Evolutionary conservation across 1,140 invertebrate genomes (phyloP).

Genomic region (Drosophila bifasciata): DNA sequence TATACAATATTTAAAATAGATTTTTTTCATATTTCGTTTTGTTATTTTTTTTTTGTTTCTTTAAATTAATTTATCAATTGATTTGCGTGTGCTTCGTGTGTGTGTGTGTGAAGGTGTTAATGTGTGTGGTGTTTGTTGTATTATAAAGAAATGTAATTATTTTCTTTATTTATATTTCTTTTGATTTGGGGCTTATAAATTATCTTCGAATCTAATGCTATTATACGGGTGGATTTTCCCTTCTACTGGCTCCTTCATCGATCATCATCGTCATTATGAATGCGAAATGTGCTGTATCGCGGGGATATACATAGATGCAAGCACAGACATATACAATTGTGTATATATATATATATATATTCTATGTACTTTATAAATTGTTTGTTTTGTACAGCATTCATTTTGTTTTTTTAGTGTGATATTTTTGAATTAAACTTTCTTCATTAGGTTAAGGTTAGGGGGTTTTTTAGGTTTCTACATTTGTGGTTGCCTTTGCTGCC

Average conservation of each 20-base stretch:
- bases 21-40: conserved; percentile 37
- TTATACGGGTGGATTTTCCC: conserved; percentile 47
- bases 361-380: conserved; percentile 69
- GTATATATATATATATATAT: conserved; percentile 51
- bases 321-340: conserved; percentile 67
- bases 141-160: conserved; percentile 66
- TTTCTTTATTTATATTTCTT: conserved; percentile 47
- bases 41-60: conserved; percentile 21
- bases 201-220: conserved; percentile 68
- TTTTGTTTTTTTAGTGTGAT: conserved; percentile 56
- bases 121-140: conserved; percentile 24
- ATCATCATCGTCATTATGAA: conserved; percentile 30
- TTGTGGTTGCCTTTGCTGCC: conserved; percentile 54
- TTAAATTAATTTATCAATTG: conserved; percentile 73
- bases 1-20: conserved; percentile 80
- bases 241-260: conserved; percentile 11
- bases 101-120: conserved; percentile 20
- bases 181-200: conserved; percentile 65
- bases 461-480: conserved; percentile 55
- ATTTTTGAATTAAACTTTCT: conserved; percentile 68
- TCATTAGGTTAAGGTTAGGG: conserved; percentile 42
- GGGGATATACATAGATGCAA: conserved; percentile 52
- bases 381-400: conserved; percentile 70
- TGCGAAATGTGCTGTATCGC: conserved; percentile 58
- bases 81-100: conserved; percentile 35